phyloP scores from a whole-genome alignment of 1,140 invertebrate species.

The Acromyrmex charruanus region DNA sequence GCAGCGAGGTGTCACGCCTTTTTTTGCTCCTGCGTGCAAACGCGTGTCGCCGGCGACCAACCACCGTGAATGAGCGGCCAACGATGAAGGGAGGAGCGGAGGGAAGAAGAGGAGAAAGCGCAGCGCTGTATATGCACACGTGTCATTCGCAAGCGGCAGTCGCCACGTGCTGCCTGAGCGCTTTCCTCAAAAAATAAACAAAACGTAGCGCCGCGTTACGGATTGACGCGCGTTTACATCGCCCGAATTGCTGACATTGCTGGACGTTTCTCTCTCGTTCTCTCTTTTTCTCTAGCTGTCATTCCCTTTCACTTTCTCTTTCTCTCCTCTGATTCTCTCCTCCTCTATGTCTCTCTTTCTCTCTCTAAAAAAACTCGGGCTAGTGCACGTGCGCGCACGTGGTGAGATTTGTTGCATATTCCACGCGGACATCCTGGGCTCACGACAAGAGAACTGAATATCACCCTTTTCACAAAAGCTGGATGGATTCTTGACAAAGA shows the following conservation, averaged over 20 bases:
- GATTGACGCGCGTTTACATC: slow-evolving; percentile 75
- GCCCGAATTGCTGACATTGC: slow-evolving; percentile 54
- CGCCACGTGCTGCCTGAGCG: slow-evolving; percentile 70
- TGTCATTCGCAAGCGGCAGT: slow-evolving; percentile 73
- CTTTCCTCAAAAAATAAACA: slow-evolving; percentile 75
- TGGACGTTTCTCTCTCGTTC: slow-evolving; percentile 13
- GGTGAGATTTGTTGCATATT: slow-evolving; percentile 62
- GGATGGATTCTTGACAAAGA: not conserved
- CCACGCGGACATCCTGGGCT: not conserved
- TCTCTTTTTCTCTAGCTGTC: too few species aligned
- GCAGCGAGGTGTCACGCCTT: slow-evolving; percentile 28
- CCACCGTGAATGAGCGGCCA: slow-evolving; percentile 62
- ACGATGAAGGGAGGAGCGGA: not conserved
- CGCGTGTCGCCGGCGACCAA: slow-evolving; percentile 58
- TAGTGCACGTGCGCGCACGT: slow-evolving; percentile 60
- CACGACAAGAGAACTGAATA: not conserved
- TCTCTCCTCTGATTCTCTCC: too few species aligned
- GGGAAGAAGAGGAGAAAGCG: not conserved
- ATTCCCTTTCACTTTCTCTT: too few species aligned
- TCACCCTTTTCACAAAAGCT: slow-evolving; percentile 4
- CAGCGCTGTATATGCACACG: slow-evolving; percentile 69
- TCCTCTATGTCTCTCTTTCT: not conserved
- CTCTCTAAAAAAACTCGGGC: slow-evolving; percentile 12
- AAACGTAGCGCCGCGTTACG: slow-evolving; percentile 69
- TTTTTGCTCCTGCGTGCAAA: slow-evolving; percentile 50